These are phyloP conservation scores for Melanchra persicariae DNA, from an alignment of 2,888 invertebrate species.

Conservation along the genomic window DNA sequence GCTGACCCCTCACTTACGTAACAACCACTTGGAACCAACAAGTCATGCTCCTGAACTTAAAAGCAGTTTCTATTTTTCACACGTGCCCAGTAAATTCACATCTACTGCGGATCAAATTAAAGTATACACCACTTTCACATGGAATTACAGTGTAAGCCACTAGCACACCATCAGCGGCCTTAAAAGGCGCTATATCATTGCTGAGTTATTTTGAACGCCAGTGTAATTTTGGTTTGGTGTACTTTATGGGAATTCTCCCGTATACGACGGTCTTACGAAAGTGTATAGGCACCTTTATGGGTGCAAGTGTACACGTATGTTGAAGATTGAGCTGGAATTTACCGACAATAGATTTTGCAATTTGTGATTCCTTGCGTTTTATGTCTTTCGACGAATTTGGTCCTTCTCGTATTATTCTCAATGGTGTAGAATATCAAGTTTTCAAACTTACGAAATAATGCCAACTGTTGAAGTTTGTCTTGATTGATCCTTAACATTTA, in stretches of 20 bases:
- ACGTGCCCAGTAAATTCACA: constrained; percentile 66
- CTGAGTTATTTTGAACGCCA: constrained; percentile 70
- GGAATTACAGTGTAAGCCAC: constrained; percentile 68
- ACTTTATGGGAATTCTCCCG: constrained; percentile 68
- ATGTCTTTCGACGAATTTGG: not conserved
- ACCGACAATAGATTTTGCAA: constrained; percentile 22
- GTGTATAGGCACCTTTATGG: constrained; percentile 43
- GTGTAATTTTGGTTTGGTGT: constrained; percentile 68
- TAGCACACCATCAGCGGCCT: constrained; percentile 56
- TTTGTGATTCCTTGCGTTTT: not conserved
- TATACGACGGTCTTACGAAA: constrained; percentile 58
- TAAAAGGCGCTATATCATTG: constrained; percentile 72
- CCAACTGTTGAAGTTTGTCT: no score
- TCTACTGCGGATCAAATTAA: constrained; percentile 72
- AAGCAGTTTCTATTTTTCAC: constrained; percentile 72
- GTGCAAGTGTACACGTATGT: constrained; percentile 29
- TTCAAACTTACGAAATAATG: not conserved
- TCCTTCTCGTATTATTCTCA: no score
- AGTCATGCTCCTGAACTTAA: constrained; percentile 57
- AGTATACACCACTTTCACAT: constrained; percentile 67
- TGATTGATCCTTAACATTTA: no score
- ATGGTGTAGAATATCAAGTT: not conserved
- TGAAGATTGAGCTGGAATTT: constrained; percentile 36
- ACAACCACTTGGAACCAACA: constrained; percentile 36
- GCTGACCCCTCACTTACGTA: constrained; percentile 24